phyloP scores from a whole-genome alignment of 2,888 invertebrate species.

The Hermodice carunculata region DNA sequence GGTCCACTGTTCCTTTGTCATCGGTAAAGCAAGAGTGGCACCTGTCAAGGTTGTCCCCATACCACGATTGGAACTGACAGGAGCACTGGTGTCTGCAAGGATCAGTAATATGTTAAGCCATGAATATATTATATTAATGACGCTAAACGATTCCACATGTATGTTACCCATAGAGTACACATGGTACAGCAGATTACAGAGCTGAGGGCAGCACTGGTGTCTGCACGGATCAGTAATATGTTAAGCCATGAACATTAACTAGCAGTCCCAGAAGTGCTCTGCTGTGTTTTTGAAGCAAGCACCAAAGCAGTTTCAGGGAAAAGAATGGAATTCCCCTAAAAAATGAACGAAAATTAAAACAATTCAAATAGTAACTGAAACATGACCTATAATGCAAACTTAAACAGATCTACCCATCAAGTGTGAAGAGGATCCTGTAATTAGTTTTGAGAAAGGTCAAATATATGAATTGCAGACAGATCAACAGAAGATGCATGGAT shows the following conservation, averaged over 20 bases:
- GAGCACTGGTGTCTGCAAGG: slow-evolving; percentile 11
- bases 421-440: too few species aligned
- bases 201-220: slow-evolving; percentile 37
- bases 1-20: slow-evolving; percentile 16
- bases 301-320: too few species aligned
- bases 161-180: slow-evolving; percentile 47
- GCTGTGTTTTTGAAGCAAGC: too few species aligned
- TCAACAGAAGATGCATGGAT: too few species aligned
- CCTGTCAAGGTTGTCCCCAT: slow-evolving; percentile 5
- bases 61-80: slow-evolving; percentile 15
- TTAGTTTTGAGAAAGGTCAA: too few species aligned
- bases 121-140: slow-evolving; percentile 43
- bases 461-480: too few species aligned
- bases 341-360: too few species aligned
- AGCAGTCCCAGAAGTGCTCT: too few species aligned
- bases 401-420: too few species aligned
- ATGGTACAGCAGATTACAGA: slow-evolving; percentile 34
- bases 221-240: slow-evolving; percentile 23
- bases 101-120: slow-evolving; percentile 23
- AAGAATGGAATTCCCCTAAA: too few species aligned
- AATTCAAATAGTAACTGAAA: too few species aligned
- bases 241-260: slow-evolving; percentile 32
- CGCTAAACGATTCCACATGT: slow-evolving; percentile 40
- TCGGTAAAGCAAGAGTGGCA: slow-evolving; percentile 19
- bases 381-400: too few species aligned